Conservation (phyloP, 1,140 invertebrate species). For the Bombus picipes region DNA sequence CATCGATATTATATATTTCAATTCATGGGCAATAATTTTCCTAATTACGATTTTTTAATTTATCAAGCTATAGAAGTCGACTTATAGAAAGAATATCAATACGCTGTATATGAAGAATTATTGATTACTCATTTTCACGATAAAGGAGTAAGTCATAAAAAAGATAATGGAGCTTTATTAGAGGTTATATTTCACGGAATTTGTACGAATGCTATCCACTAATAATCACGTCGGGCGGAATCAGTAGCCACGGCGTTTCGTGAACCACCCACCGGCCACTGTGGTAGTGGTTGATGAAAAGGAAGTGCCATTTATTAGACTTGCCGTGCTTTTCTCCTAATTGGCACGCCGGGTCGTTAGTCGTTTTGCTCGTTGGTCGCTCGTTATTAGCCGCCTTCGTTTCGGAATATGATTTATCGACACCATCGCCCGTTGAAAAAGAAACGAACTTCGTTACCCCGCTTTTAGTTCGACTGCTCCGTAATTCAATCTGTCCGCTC, state of each 20-base stretch:
- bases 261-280: not conserved
- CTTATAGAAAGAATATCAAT: not conserved
- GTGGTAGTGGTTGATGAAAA: not conserved
- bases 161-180: not conserved
- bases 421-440: conserved; percentile 5
- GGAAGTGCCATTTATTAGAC: conserved; percentile 41
- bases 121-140: too few species aligned
- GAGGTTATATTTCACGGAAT: not conserved
- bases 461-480: conserved; percentile 27
- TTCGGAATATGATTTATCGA: conserved; percentile 44
- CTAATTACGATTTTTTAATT: not conserved
- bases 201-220: not conserved
- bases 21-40: not conserved
- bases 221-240: not conserved
- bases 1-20: not conserved
- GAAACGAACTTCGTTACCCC: conserved; percentile 28
- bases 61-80: not conserved
- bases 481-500: conserved; percentile 39
- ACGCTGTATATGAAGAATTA: too few species aligned
- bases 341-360: conserved; percentile 44
- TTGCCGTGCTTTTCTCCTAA: conserved; percentile 36
- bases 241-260: not conserved
- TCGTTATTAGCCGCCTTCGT: conserved; percentile 46
- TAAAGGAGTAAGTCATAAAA: too few species aligned
- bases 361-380: conserved; percentile 19